Percentiles rank a stretch among this genome's conserved stretches.
phyloP scores from a whole-genome alignment of 1,140 invertebrate genomes.

The Platorchestia sp. region DNA sequence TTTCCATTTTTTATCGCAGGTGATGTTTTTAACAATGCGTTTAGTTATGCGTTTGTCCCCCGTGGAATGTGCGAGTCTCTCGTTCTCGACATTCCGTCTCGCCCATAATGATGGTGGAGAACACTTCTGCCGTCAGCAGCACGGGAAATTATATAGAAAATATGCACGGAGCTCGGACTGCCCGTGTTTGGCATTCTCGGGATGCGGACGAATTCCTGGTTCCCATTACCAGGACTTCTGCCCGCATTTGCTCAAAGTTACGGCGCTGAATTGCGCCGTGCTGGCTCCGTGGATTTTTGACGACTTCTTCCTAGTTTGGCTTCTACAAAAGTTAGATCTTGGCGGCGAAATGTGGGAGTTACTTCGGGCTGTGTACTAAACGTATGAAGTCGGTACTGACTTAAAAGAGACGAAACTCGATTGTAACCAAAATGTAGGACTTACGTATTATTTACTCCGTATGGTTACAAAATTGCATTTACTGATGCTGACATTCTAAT shows the following conservation, averaged over 20 bases:
- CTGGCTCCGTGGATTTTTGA: neutral
- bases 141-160: neutral
- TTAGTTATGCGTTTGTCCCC: neutral
- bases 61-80: neutral
- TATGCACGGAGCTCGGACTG: neutral
- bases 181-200: neutral
- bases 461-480: neutral
- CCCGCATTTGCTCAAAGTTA: neutral
- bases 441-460: neutral
- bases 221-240: neutral
- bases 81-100: neutral
- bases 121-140: neutral
- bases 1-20: neutral
- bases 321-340: neutral
- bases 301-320: neutral
- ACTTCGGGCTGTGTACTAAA: neutral
- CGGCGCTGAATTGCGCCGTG: neutral
- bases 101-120: neutral
- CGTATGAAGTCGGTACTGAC: neutral
- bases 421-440: neutral
- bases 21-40: neutral
- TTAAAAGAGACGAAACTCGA: neutral
- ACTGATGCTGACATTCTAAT: too few relatives aligned
- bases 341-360: neutral
- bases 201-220: neutral